These are phyloP conservation scores for Ophion ellenae DNA, from an alignment of 2,888 invertebrate genomes.

Conservation along the genomic window DNA sequence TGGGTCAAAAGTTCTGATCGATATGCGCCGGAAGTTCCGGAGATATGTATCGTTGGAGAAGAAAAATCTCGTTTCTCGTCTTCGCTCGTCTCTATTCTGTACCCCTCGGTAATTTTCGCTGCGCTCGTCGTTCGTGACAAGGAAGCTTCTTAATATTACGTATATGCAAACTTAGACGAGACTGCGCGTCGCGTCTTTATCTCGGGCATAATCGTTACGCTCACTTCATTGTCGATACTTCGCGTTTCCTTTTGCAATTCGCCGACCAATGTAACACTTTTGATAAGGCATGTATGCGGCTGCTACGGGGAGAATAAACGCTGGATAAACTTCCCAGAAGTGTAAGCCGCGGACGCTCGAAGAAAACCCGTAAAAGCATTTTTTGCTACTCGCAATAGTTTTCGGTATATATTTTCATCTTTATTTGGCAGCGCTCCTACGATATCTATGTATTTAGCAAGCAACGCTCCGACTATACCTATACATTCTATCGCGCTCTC, in stretches of 20 bases:
- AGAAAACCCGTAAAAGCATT: background rate
- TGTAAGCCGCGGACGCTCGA: background rate
- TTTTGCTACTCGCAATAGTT: background rate
- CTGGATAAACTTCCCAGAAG: background rate
- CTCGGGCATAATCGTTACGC: background rate
- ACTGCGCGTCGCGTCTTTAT: background rate
- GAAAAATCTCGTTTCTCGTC: background rate
- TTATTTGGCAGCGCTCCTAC: background rate
- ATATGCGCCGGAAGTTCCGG: background rate
- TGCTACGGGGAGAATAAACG: background rate
- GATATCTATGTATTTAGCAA: background rate
- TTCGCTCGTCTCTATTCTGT: background rate
- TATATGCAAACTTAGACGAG: no score
- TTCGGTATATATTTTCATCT: background rate
- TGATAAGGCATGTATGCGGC: background rate
- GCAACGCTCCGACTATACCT: no score
- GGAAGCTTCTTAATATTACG: no score
- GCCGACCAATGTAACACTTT: background rate
- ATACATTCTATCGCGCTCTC: no score
- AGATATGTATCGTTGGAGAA: background rate
- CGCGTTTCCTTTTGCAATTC: background rate
- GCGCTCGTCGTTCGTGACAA: no score
- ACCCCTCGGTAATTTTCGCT: background rate
- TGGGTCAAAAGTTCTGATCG: background rate
- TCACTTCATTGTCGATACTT: background rate